phyloP scores from a whole-genome alignment of 2,888 invertebrate genomes.

The Drosophila tanythrix region DNA sequence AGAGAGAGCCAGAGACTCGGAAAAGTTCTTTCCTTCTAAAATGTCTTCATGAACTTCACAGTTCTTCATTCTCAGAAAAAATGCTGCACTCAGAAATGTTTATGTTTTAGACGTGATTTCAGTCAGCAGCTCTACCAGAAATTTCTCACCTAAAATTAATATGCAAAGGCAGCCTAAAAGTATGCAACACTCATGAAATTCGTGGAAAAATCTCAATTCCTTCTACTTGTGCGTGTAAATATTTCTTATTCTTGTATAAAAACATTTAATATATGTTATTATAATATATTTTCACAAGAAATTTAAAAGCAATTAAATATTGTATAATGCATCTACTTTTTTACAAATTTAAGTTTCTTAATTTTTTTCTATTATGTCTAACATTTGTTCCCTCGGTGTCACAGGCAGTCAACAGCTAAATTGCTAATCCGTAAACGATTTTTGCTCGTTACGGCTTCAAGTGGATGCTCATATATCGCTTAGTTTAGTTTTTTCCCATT shows the following conservation, averaged over 20 bases:
- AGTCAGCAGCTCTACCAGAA: background rate
- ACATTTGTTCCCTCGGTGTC: background rate
- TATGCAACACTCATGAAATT: conserved; percentile 15
- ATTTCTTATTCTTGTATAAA: background rate
- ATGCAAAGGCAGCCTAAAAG: conserved; percentile 14
- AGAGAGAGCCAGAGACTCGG: background rate
- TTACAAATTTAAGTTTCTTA: background rate
- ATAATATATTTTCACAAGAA: background rate
- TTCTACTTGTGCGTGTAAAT: background rate
- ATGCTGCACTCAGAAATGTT: background rate
- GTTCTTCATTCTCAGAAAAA: background rate
- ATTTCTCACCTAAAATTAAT: background rate
- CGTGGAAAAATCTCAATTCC: background rate
- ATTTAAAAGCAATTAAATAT: background rate
- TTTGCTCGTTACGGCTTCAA: background rate
- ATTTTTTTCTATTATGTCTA: background rate
- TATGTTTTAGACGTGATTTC: background rate
- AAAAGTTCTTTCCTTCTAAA: background rate
- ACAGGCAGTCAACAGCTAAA: background rate
- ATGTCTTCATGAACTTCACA: background rate
- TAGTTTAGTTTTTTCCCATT: background rate
- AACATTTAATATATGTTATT: background rate
- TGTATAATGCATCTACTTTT: background rate
- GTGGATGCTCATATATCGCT: background rate
- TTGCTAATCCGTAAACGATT: background rate